Evolutionary conservation across 2,797 vertebrate species (phyloP), one percentile per base, ranked within the genome.

Genomic region (Discoglossus pictus): DNA sequence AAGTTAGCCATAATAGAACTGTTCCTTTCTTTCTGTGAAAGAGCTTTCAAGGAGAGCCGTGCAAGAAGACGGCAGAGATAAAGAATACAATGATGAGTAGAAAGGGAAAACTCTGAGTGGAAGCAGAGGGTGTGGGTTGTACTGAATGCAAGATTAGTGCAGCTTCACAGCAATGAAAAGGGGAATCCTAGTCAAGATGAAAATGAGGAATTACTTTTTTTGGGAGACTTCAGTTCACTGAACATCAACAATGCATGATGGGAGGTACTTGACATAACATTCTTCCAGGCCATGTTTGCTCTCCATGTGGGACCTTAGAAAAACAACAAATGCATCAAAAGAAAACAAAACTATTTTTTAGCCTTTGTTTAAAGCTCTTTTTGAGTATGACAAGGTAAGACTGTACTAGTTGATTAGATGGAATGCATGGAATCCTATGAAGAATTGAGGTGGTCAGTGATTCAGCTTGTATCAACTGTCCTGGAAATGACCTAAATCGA

Each of bases 211-310:
- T 94, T 92, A 92, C 91, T 90, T 93, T 93, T 90, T 90, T 85
- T 83, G 90, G 52, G 46, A 91, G 91, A 87, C 83, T 93, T 83
- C 90, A 92, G 93, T 95, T 95, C 94, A 93, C 90, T 92, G 91
- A 89, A 81, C 92, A 94, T 81, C 61, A 68, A 97, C 93, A 97
- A 96, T 93, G 91, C 92, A 81, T 94, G 92, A 92, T 94, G 92
- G 93, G 93, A 94, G 92, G 92, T 92, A 94, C 93, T 96, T 95
- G 93, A 96, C 93, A 96, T 92, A 90, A 92, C 90, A 92, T 90
- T 94, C 91, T 93, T 94, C 92, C 91, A 94, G 92, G 93, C 92
- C 92, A 92, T 92, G 92, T 92, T 87, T 90, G 86, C 82, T 82
- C 88, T 85, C 88, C 83, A 87, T 84, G 84, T 87, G 86, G 86